These are phyloP conservation scores for Oncorhynchus mykiss DNA, from an alignment of 2,113 vertebrate species.

Conservation along the genomic window DNA sequence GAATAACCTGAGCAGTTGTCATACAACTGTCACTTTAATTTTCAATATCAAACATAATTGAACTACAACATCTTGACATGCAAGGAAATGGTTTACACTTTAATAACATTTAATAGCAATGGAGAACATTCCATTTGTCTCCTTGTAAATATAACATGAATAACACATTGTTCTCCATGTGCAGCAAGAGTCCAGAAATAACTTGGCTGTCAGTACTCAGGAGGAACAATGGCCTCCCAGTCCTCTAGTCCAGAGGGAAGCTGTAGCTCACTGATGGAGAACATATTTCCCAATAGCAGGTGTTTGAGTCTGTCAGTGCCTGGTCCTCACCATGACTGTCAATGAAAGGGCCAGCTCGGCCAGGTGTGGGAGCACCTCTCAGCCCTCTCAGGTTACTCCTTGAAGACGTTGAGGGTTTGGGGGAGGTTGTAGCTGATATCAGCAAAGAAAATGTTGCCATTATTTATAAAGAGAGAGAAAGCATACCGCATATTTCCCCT, in stretches of 20 bases:
- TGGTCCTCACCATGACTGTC: conserved; percentile 71
- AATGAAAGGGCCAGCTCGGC: conserved; percentile 69
- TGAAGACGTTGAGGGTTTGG: conserved; percentile 47
- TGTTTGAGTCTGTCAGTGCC: conserved; percentile 76
- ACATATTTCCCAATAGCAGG: conserved; percentile 79
- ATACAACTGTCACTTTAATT: neutral
- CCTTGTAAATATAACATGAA: conserved; percentile 67
- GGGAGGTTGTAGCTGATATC: conserved; percentile 49
- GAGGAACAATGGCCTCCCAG: conserved; percentile 76
- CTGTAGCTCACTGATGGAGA: conserved; percentile 76
- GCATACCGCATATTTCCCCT: neutral
- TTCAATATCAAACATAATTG: neutral
- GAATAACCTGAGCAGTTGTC: neutral
- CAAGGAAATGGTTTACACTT: conserved; percentile 21
- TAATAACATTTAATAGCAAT: conserved; percentile 35
- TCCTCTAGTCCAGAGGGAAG: conserved; percentile 71
- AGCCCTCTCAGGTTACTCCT: conserved; percentile 69
- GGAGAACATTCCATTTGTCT: conserved; percentile 17
- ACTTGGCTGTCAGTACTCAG: conserved; percentile 68
- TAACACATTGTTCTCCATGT: conserved; percentile 71
- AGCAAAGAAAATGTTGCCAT: neutral
- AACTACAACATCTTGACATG: conserved; percentile 5
- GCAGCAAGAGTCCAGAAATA: conserved; percentile 74
- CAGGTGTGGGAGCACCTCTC: conserved; percentile 69
- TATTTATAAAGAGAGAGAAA: neutral